These are phyloP conservation scores for Cephalotes varians DNA, from an alignment of 2,888 invertebrate genomes.

Conservation along the genomic window DNA sequence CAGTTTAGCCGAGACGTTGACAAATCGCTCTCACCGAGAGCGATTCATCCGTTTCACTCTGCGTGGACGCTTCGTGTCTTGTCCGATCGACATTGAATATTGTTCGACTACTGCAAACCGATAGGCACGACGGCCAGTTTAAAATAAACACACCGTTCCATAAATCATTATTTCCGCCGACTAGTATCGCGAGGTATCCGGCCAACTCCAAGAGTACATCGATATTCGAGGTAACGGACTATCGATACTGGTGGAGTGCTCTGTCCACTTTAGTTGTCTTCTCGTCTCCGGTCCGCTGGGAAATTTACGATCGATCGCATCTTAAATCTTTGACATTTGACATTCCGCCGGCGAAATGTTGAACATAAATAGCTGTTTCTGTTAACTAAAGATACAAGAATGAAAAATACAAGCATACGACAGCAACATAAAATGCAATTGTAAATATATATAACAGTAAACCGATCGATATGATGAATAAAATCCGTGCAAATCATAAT, in stretches of 20 bases:
- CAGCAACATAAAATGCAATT: neutral
- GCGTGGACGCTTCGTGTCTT: constrained; percentile 70
- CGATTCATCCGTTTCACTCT: constrained; percentile 55
- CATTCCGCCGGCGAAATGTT: constrained; percentile 5
- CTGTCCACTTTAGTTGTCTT: constrained; percentile 51
- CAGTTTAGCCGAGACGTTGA: constrained; percentile 56
- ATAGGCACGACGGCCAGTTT: constrained; percentile 62
- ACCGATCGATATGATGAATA: neutral
- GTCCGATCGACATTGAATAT: constrained; percentile 78
- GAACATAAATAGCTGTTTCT: constrained; percentile 12
- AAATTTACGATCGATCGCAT: constrained; percentile 62
- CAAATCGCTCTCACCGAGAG: constrained; percentile 53
- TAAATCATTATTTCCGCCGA: constrained; percentile 65
- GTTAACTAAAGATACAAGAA: constrained; percentile 21
- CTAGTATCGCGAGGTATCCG: constrained; percentile 22
- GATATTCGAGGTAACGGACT: constrained; percentile 58
- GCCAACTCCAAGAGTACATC: constrained; percentile 55
- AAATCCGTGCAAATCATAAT: neutral
- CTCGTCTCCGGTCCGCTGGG: constrained; percentile 24
- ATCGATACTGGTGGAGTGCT: constrained; percentile 59
- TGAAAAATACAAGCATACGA: neutral
- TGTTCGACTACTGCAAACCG: constrained; percentile 71
- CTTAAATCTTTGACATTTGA: constrained; percentile 62
- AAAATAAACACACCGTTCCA: constrained; percentile 72
- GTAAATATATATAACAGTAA: neutral